A percentile compares a stretch with the other conserved stretches of the same genome.
These are phyloP conservation scores for Chinchilla lanigera DNA, from an alignment of 2,113 vertebrate genomes.

Conservation along the genomic window DNA sequence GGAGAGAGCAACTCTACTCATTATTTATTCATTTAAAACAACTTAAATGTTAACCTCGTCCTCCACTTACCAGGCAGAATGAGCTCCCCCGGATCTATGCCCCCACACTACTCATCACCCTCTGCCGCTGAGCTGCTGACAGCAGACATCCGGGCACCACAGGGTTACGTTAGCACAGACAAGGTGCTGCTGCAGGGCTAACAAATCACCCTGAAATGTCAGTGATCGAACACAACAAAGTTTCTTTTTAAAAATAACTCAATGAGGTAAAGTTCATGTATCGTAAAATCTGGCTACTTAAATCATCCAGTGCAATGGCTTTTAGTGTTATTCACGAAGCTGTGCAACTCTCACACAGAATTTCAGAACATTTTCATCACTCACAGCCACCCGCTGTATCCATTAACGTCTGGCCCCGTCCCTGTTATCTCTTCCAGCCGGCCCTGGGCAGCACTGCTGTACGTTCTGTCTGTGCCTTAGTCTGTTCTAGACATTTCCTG, in stretches of 20 bases:
- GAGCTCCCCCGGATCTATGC: not conserved
- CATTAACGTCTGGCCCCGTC: not conserved
- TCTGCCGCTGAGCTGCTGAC: not conserved
- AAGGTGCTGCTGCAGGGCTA: not conserved
- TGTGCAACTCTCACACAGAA: not conserved
- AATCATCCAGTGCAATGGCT: not conserved
- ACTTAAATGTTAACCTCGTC: not conserved
- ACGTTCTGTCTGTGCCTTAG: not conserved
- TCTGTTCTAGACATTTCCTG: not conserved
- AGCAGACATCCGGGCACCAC: not conserved
- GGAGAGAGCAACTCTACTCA: not conserved
- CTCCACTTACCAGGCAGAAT: not conserved
- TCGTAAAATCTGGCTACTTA: not conserved
- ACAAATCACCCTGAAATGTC: conserved; percentile 28
- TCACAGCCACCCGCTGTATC: not conserved
- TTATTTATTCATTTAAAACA: not conserved
- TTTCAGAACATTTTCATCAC: conserved; percentile 6
- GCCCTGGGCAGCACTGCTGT: not conserved
- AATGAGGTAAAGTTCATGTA: not conserved
- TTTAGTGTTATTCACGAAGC: not conserved
- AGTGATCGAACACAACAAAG: not conserved
- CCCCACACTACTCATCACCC: not conserved
- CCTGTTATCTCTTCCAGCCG: not conserved
- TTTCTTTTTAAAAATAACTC: conserved; percentile 13
- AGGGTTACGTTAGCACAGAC: conserved; percentile 21